Conservation (phyloP, 2,113 vertebrate species). For the Clinocottus analis region DNA sequence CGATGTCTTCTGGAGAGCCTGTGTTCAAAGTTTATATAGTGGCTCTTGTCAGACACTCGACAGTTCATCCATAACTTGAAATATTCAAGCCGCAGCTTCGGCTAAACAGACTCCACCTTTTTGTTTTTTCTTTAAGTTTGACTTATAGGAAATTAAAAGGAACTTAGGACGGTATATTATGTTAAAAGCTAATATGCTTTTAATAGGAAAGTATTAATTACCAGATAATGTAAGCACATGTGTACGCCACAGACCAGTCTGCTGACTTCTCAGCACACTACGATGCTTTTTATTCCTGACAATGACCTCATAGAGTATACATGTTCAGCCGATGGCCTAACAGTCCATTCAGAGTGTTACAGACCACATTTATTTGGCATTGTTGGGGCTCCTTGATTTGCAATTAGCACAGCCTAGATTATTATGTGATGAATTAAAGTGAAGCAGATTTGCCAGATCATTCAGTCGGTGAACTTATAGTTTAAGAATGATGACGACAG, state of each 20-base stretch:
- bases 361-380: background rate
- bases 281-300: background rate
- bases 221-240: background rate
- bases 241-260: too few species aligned
- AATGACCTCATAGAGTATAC: background rate
- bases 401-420: background rate
- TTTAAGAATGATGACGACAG: background rate
- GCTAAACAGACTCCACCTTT: slow-evolving; percentile 23
- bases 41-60: slow-evolving; percentile 68
- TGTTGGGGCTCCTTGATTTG: too few species aligned
- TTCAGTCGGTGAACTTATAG: background rate
- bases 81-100: slow-evolving; percentile 52
- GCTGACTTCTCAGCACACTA: background rate
- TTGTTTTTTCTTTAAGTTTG: slow-evolving; percentile 22
- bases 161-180: slow-evolving; percentile 17
- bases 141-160: slow-evolving; percentile 2
- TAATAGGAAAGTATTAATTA: background rate
- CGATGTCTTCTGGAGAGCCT: slow-evolving; percentile 73
- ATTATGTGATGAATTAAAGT: background rate
- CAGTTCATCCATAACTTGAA: slow-evolving; percentile 77
- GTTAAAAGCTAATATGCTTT: background rate
- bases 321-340: too few species aligned
- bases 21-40: slow-evolving; percentile 79
- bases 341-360: background rate
- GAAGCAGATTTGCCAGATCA: too few species aligned